phyloP scores from a whole-genome alignment of 1,140 invertebrate species.

The Aphis gossypii region DNA sequence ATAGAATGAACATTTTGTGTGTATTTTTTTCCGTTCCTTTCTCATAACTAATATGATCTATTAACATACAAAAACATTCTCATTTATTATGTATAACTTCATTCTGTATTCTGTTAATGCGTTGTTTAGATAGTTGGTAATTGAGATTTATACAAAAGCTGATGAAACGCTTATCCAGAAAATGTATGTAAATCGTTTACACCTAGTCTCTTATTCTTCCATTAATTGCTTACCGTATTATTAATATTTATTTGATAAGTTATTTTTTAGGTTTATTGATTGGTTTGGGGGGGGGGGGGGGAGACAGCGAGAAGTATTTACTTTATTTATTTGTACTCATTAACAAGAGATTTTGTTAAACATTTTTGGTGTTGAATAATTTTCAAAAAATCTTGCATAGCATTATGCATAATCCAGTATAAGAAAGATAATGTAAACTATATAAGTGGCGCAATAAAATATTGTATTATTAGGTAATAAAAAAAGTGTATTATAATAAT shows the following conservation, averaged over 20 bases:
- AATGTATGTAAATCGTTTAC: background rate
- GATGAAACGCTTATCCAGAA: background rate
- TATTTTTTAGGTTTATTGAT: background rate
- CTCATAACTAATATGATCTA: background rate
- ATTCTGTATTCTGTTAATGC: background rate
- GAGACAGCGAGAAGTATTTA: background rate
- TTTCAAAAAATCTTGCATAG: background rate
- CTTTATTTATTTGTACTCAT: background rate
- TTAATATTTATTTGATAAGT: background rate
- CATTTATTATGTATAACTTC: background rate
- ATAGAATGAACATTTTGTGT: no score
- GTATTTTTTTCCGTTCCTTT: background rate
- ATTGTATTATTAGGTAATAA: no score
- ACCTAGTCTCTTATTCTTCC: background rate
- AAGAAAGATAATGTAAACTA: background rate
- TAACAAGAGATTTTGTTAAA: background rate
- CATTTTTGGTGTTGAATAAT: background rate
- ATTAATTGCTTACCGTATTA: background rate
- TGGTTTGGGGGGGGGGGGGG: background rate
- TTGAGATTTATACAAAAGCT: background rate
- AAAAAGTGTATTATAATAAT: background rate
- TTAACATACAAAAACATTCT: background rate
- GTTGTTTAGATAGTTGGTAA: background rate
- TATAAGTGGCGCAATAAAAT: no score
- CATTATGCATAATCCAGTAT: background rate